Percentiles rank a stretch among this genome's conserved stretches.
Evolutionary conservation across 2,888 invertebrate genomes (phyloP).

Genomic region (Zelleria hepariella): DNA sequence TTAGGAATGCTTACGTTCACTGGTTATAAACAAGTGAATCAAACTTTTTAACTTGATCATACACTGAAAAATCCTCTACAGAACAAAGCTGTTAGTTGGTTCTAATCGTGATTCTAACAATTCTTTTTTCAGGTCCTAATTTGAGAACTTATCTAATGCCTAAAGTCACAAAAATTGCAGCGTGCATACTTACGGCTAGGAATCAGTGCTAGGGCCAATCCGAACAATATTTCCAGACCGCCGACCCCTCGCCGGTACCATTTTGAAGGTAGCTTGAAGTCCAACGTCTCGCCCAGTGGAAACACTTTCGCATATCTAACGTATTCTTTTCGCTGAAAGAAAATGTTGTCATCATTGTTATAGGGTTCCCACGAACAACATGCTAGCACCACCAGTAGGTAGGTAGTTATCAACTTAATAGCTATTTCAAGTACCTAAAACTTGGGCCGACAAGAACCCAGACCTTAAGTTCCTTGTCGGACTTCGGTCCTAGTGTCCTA

Average conservation of each 20-base stretch:
- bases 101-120: too few relatives aligned
- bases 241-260: constrained; percentile 92
- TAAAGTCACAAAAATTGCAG: too few relatives aligned
- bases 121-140: too few relatives aligned
- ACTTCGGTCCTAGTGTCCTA: too few relatives aligned
- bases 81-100: too few relatives aligned
- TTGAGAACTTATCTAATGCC: too few relatives aligned
- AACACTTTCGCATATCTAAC: constrained; percentile 97
- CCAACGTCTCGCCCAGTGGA: constrained; percentile 83
- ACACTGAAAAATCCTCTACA: too few relatives aligned
- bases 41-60: neutral
- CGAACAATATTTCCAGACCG: constrained; percentile 86
- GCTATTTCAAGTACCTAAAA: neutral
- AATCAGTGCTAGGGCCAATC: constrained; percentile 84
- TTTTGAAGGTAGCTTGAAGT: constrained; percentile 91
- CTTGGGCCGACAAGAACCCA: neutral
- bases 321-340: constrained; percentile 90
- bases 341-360: too few relatives aligned
- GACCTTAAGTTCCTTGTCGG: too few relatives aligned
- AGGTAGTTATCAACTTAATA: neutral
- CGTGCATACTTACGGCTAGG: constrained; percentile 86
- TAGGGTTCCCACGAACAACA: too few relatives aligned
- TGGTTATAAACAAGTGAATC: neutral
- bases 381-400: too few relatives aligned
- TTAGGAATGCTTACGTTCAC: too few relatives aligned